phyloP scores from a whole-genome alignment of 92 coral and sea anemone species.

The Hydrozoanthus gracilis region DNA sequence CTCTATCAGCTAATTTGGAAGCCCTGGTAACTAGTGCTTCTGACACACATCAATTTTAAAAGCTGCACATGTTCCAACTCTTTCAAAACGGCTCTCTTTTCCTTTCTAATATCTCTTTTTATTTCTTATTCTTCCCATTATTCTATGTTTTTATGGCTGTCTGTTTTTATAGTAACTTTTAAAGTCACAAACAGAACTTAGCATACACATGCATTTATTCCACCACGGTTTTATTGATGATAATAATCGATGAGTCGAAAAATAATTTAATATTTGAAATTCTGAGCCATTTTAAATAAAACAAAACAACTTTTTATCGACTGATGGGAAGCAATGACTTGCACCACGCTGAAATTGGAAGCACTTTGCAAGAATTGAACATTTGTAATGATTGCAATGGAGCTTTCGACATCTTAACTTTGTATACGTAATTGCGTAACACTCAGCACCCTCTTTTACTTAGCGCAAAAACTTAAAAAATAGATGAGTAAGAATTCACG shows the following conservation, averaged over 20 bases:
- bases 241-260: not conserved
- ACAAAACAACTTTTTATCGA: not conserved
- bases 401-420: not conserved
- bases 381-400: not conserved
- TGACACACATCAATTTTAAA: too few species aligned
- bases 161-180: too few species aligned
- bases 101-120: too few species aligned
- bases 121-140: too few species aligned
- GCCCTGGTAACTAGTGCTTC: too few species aligned
- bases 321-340: not conserved
- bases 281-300: conserved; percentile 17
- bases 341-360: not conserved
- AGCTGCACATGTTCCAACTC: too few species aligned
- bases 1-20: too few species aligned
- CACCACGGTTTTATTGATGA: too few species aligned
- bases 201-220: too few species aligned
- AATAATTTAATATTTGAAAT: conserved; percentile 24
- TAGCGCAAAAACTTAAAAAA: not conserved
- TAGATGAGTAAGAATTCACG: not conserved
- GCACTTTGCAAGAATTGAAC: not conserved
- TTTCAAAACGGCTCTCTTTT: too few species aligned
- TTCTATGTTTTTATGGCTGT: too few species aligned
- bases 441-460: not conserved
- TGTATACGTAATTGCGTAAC: not conserved
- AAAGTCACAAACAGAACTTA: too few species aligned